Evolutionary conservation across 2,797 vertebrate genomes (phyloP).

Genomic region (Erethizon dorsatum): DNA sequence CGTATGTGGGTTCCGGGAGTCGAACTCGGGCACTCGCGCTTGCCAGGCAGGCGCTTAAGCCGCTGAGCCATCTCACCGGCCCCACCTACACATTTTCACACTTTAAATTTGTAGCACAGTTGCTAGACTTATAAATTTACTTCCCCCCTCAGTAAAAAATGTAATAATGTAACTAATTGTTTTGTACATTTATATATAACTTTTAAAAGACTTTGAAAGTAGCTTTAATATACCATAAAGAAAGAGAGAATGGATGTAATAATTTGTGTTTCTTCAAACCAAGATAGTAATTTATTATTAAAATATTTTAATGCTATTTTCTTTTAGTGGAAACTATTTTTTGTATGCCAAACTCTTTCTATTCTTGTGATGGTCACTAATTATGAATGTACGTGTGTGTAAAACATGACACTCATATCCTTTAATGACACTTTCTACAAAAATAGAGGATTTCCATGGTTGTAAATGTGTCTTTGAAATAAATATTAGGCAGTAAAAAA

Average conservation of each 20-base stretch:
- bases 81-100: not conserved
- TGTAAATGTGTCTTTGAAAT: not conserved
- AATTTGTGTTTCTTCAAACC: not conserved
- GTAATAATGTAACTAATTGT: not conserved
- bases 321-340: slow-evolving; percentile 14
- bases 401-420: not conserved
- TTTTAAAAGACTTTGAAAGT: not conserved
- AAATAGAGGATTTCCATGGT: not conserved
- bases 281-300: slow-evolving; percentile 20
- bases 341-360: accelerated
- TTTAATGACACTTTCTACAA: not conserved
- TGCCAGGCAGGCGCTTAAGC: no score
- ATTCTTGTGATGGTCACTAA: not conserved
- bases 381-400: not conserved
- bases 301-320: slow-evolving; percentile 33
- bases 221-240: not conserved
- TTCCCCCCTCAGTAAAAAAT: not conserved
- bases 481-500: slow-evolving; percentile 24
- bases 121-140: not conserved
- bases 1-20: no score
- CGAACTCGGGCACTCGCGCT: no score
- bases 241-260: not conserved
- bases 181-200: slow-evolving; percentile 31
- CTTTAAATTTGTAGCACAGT: not conserved
- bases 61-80: no score